These are phyloP conservation scores for Axinella damicornis DNA, from an alignment of 37 sponge, comb jelly and placozoan genomes.

Conservation along the genomic window DNA sequence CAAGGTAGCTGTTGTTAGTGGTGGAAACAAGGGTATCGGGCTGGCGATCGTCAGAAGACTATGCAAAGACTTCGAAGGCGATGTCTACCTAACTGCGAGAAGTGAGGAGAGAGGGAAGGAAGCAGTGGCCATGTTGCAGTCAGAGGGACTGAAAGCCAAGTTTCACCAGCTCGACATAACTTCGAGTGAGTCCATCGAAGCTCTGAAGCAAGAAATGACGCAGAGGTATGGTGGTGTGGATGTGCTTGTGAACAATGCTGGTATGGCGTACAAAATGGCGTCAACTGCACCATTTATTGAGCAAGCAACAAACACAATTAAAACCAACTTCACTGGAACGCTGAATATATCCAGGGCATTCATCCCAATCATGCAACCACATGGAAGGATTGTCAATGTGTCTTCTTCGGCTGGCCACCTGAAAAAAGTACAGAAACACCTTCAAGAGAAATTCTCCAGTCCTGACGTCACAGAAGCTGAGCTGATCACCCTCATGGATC, in stretches of 20 bases:
- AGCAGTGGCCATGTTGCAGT: constrained; percentile 67
- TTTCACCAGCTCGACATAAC: constrained; percentile 92
- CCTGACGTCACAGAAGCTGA: constrained; percentile 71
- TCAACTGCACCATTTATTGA: constrained; percentile 85
- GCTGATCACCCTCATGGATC: constrained; percentile 66
- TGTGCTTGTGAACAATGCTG: constrained; percentile 92
- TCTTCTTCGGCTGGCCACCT: constrained; percentile 63
- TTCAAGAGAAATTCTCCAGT: constrained; percentile 52
- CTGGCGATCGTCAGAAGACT: constrained; percentile 84
- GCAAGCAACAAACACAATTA: constrained; percentile 76
- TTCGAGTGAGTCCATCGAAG: constrained; percentile 59
- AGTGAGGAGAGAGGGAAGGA: constrained; percentile 63
- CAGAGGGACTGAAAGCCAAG: constrained; percentile 71
- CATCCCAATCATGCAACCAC: constrained; percentile 72
- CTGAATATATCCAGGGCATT: constrained; percentile 71
- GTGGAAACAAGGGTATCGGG: constrained; percentile 94
- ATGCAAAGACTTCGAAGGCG: constrained; percentile 83
- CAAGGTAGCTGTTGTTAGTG: constrained; percentile 88
- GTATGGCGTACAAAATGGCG: constrained; percentile 51
- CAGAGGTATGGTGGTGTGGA: constrained; percentile 86
- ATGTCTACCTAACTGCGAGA: constrained; percentile 87
- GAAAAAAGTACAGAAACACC: not conserved
- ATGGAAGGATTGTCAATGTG: constrained; percentile 83
- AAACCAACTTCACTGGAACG: constrained; percentile 85
- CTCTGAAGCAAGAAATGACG: constrained; percentile 42